Conservation (phyloP, 2,888 invertebrate genomes). For the Trissonchulus sp. region DNA sequence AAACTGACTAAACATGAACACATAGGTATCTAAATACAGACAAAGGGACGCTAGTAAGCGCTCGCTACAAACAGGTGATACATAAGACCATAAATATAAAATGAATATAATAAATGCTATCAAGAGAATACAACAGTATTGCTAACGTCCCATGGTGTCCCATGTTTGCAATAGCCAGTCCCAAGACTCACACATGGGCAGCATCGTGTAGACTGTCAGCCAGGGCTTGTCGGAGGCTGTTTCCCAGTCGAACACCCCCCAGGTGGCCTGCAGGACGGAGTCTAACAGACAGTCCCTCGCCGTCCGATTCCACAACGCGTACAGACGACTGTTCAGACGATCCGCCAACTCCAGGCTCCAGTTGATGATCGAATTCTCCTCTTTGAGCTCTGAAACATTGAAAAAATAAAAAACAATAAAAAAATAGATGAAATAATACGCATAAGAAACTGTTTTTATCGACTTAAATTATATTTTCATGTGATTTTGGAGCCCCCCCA, state of each 20-base stretch:
- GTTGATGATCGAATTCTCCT: constrained; percentile 74
- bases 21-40: not conserved
- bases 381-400: constrained; percentile 42
- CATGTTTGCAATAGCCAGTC: not conserved
- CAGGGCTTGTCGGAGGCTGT: constrained; percentile 74
- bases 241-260: constrained; percentile 91
- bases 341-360: constrained; percentile 83
- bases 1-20: not conserved
- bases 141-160: no score
- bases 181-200: constrained; percentile 65
- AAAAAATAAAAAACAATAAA: not conserved
- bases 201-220: constrained; percentile 78
- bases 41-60: no score
- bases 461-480: not conserved
- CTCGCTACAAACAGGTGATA: no score
- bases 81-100: no score
- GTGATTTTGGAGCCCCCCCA: not conserved
- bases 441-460: not conserved
- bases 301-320: constrained; percentile 91
- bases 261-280: constrained; percentile 76
- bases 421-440: not conserved
- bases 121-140: no score
- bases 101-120: no score
- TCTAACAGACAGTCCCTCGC: constrained; percentile 92
- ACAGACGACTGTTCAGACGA: constrained; percentile 70